These are phyloP conservation scores for Chrysolina oricalcia DNA, from an alignment of 2,888 invertebrate species.

Conservation along the genomic window DNA sequence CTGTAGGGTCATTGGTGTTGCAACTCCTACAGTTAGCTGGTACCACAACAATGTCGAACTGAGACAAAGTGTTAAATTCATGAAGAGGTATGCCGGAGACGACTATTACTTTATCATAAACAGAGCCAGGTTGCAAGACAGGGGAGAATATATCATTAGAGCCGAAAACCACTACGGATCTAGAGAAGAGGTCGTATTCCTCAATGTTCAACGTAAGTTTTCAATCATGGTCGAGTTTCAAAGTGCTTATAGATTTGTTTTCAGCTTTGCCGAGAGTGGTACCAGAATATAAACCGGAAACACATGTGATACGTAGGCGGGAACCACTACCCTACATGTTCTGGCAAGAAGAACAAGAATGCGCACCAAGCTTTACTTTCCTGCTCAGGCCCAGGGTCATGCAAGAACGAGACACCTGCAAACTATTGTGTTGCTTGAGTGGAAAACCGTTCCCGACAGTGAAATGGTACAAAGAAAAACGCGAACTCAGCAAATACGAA, in stretches of 20 bases:
- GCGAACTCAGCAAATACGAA: constrained; percentile 92
- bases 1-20: constrained; percentile 95
- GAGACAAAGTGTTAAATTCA: constrained; percentile 97
- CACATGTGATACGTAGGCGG: constrained; percentile 82
- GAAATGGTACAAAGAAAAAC: constrained; percentile 93
- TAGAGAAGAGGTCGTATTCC: constrained; percentile 95
- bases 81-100: constrained; percentile 97
- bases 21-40: constrained; percentile 97
- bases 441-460: constrained; percentile 96
- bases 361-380: constrained; percentile 98
- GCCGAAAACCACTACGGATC: constrained; percentile 98
- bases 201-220: constrained; percentile 93
- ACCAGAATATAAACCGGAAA: constrained; percentile 80
- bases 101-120: constrained; percentile 99
- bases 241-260: constrained; percentile 40
- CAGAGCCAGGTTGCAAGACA: constrained; percentile 94
- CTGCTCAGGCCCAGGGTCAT: constrained; percentile 98
- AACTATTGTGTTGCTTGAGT: constrained; percentile 96
- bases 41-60: constrained; percentile 93
- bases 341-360: constrained; percentile 95
- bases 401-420: constrained; percentile 96
- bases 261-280: constrained; percentile 84
- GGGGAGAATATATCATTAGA: constrained; percentile 97
- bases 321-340: constrained; percentile 89
- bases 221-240: neutral